A percentile compares a stretch with the other conserved stretches of the same genome.
These are phyloP conservation scores for Ectobius pallidus DNA, from an alignment of 2,888 invertebrate species.

Conservation along the genomic window DNA sequence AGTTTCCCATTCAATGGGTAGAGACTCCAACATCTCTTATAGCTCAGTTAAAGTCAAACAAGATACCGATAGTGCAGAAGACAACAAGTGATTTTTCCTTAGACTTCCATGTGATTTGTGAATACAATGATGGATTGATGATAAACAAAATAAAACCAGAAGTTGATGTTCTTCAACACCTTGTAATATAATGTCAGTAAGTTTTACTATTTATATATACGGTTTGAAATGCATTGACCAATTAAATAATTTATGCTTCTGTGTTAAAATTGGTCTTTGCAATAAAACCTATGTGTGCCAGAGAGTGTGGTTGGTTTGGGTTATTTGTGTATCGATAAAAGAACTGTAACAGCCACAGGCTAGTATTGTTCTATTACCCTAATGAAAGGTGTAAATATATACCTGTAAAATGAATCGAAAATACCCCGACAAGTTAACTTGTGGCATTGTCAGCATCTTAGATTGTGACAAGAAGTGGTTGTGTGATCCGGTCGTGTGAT, in stretches of 20 bases:
- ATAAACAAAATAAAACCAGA: too few relatives aligned
- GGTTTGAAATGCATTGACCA: background rate
- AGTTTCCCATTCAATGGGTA: background rate
- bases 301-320: constrained; percentile 12
- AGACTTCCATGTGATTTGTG: background rate
- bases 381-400: too few relatives aligned
- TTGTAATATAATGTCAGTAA: background rate
- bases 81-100: constrained; percentile 33
- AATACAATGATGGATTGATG: background rate
- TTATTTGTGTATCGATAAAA: too few relatives aligned
- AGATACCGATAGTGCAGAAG: constrained; percentile 30
- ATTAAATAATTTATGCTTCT: background rate
- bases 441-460: background rate
- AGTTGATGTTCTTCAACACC: background rate
- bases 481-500: background rate
- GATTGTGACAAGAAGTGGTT: background rate
- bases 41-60: constrained; percentile 18
- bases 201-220: background rate
- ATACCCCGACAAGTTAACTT: too few relatives aligned
- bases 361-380: too few relatives aligned
- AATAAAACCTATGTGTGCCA: constrained; percentile 24
- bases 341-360: too few relatives aligned
- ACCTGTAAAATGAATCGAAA: too few relatives aligned
- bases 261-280: background rate
- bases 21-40: background rate